Evolutionary conservation across 2,797 vertebrate genomes (phyloP).

Genomic region (Lophius americanus): DNA sequence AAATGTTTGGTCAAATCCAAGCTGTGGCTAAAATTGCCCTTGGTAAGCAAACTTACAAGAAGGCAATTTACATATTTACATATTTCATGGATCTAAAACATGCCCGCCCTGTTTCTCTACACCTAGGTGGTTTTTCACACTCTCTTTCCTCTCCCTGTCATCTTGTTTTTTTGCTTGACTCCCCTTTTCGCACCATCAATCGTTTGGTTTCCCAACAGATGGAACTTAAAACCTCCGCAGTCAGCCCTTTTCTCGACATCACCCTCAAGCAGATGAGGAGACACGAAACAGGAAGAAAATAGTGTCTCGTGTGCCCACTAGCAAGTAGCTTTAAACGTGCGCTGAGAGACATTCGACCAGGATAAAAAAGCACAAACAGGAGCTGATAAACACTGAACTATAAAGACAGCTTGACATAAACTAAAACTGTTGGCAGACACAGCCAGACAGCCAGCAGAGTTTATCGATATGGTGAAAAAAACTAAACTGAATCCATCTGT

Average conservation of each 20-base stretch:
- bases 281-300: slow-evolving; percentile 42
- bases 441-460: not conserved
- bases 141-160: slow-evolving; percentile 54
- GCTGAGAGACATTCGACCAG: slow-evolving; percentile 27
- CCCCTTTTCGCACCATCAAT: slow-evolving; percentile 65
- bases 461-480: slow-evolving; percentile 32
- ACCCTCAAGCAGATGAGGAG: slow-evolving; percentile 69
- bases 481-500: slow-evolving; percentile 18
- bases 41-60: slow-evolving; percentile 56
- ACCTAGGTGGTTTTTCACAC: slow-evolving; percentile 48
- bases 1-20: slow-evolving; percentile 40
- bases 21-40: slow-evolving; percentile 52
- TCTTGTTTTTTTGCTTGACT: slow-evolving; percentile 53
- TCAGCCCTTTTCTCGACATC: slow-evolving; percentile 73
- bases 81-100: slow-evolving; percentile 51
- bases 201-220: slow-evolving; percentile 70
- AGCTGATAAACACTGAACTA: slow-evolving; percentile 18
- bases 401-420: slow-evolving; percentile 28
- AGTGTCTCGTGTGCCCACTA: slow-evolving; percentile 16
- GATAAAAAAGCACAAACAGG: slow-evolving; percentile 42
- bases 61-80: slow-evolving; percentile 60
- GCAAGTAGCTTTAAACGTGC: slow-evolving; percentile 52
- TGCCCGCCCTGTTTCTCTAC: slow-evolving; percentile 37
- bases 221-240: slow-evolving; percentile 71
- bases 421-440: not conserved